A percentile compares a stretch with the other conserved stretches of the same genome.
Evolutionary conservation across 2,113 vertebrate species (phyloP).

Genomic region (Gobius niger): DNA sequence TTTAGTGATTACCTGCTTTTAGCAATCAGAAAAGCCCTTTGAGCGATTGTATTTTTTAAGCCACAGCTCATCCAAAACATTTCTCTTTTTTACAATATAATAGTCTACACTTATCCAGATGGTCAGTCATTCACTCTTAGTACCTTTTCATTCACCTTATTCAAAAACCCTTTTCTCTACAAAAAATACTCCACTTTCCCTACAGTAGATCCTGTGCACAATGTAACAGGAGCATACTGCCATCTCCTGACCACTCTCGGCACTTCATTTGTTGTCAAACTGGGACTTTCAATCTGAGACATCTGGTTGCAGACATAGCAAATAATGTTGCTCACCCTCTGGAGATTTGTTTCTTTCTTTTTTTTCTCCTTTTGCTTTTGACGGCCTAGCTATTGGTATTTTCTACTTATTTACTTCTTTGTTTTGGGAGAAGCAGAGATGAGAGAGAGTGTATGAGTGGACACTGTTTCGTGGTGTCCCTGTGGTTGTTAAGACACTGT

Average conservation of each 20-base stretch:
- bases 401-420: constrained; percentile 28
- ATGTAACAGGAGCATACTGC: constrained; percentile 66
- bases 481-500: constrained; percentile 24
- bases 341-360: constrained; percentile 13
- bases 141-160: constrained; percentile 48
- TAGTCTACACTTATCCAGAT: constrained; percentile 24
- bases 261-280: constrained; percentile 11
- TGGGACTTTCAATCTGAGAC: constrained; percentile 32
- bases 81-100: not conserved
- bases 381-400: constrained; percentile 23
- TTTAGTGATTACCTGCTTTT: not conserved
- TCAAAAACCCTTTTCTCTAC: constrained; percentile 22
- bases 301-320: constrained; percentile 42
- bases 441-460: not conserved
- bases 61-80: not conserved
- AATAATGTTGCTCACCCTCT: constrained; percentile 36
- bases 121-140: constrained; percentile 39
- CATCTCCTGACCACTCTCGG: constrained; percentile 67
- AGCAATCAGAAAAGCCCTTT: not conserved
- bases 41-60: not conserved
- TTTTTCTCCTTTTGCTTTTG: constrained; percentile 16
- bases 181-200: constrained; percentile 14
- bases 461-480: constrained; percentile 5
- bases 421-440: constrained; percentile 13
- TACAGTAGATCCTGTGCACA: not conserved